Base-by-base conservation (phyloP, 2,888 invertebrate genomes). In the Metallyticus violacea region DNA sequence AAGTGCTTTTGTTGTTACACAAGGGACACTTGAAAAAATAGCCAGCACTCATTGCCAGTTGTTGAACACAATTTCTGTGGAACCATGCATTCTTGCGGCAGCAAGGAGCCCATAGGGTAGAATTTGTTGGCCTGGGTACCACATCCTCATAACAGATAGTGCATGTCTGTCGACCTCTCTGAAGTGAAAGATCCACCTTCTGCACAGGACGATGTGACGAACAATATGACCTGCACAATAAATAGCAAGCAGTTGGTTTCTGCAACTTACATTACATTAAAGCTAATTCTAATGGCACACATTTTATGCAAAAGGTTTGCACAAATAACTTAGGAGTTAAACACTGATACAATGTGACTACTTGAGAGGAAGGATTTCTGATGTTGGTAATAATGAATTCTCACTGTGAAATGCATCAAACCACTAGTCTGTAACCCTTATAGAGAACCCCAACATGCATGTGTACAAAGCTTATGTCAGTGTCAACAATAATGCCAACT, bases 21-120 rank as follows among this genome's bases (percentile, higher is more conserved):
- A 97, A 91, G 0, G 97, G 97, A 90, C 97, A 97, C 90, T 96
- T 97, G 89, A 97, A 94, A 90, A 96, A 97, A 89, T 97, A 96
- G 0, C 97, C 97, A 0, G 97, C 95, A 89, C 94, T 95, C 6
- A 94, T 90, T 0, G 97, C 96, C 92, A 96, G 94, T 86, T 93
- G 93, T 95, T 96, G 92, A 28, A 96, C 90, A 91, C 97, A 97
- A 25, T 89, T 90, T 80, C 95, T 93, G 89, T 97, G 97, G 89
- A 96, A 96, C 95, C 96, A 96, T 0, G 95, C 94, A 88, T 95
- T 95, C 29, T 94, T 93, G 2, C 94, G 94, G 89, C 97, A 97
- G 91, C 97, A 97, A 0, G 96, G 95, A 0, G 96, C 94, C 93
- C 95, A 94, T 28, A 97, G 92, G 0, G 95, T 94, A 1, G 92